Evolutionary conservation across 2,113 vertebrate genomes (phyloP).

Genomic region (Urocynchramus pylzowi): DNA sequence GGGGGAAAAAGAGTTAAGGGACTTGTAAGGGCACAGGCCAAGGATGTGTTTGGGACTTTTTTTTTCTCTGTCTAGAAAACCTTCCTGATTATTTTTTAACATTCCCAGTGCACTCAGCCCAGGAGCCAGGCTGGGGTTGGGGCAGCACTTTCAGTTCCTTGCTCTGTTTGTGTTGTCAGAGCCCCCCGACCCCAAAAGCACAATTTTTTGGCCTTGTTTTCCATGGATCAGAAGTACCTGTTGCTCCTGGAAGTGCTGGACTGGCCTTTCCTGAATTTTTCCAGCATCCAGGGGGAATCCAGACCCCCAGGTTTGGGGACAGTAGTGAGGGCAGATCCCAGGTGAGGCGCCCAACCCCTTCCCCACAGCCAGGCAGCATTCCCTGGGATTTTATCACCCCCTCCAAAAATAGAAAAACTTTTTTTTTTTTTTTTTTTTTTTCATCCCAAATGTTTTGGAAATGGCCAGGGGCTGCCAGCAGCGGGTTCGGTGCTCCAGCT

Average conservation of each 20-base stretch:
- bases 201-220: neutral
- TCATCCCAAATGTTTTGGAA: neutral
- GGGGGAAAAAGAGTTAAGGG: slow-evolving; percentile 13
- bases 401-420: neutral
- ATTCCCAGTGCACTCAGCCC: slow-evolving; percentile 22
- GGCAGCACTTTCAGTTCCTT: neutral
- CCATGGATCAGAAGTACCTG: slow-evolving; percentile 53
- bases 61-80: slow-evolving; percentile 67
- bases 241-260: slow-evolving; percentile 9
- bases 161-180: neutral
- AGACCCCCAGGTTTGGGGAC: slow-evolving; percentile 56
- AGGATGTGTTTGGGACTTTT: slow-evolving; percentile 54
- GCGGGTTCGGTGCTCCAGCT: neutral
- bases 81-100: slow-evolving; percentile 60
- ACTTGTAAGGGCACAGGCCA: slow-evolving; percentile 36
- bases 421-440: neutral
- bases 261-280: slow-evolving; percentile 49
- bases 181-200: neutral
- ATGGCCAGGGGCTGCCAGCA: rapidly evolving
- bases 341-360: neutral
- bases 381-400: neutral
- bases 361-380: rapidly evolving
- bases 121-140: neutral
- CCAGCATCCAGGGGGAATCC: slow-evolving; percentile 54
- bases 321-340: neutral